Conservation (phyloP, 2,113 vertebrate species). For the Caretta caretta region DNA sequence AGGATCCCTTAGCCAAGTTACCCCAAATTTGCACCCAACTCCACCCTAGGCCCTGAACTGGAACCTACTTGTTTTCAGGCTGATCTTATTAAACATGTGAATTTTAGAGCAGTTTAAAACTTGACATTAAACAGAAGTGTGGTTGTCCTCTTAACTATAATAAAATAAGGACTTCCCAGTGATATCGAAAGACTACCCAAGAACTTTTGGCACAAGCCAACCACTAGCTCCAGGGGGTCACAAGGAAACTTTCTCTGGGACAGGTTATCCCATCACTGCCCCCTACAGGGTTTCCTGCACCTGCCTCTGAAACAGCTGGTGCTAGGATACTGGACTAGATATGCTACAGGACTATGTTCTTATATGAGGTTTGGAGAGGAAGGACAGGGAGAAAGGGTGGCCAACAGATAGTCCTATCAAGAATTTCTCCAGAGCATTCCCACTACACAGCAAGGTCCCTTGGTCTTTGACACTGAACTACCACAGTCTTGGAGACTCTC, state of each 20-base stretch:
- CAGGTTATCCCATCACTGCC: neutral
- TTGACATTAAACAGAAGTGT: neutral
- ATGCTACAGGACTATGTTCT: neutral
- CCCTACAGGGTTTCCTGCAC: rapidly evolving
- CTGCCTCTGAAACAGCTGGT: neutral
- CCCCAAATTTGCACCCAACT: neutral
- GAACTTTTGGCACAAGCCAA: neutral
- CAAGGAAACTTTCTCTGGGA: conserved; percentile 6
- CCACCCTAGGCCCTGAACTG: rapidly evolving
- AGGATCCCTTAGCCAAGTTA: rapidly evolving
- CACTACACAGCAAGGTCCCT: rapidly evolving
- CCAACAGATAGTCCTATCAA: rapidly evolving
- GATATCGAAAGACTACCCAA: neutral
- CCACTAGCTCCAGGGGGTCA: conserved; percentile 8
- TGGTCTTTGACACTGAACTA: rapidly evolving
- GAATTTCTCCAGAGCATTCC: rapidly evolving
- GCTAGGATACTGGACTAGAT: neutral
- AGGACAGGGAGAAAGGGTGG: neutral
- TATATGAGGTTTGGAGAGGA: rapidly evolving
- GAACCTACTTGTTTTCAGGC: rapidly evolving
- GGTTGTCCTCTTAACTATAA: rapidly evolving
- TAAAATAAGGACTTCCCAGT: rapidly evolving
- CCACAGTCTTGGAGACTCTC: rapidly evolving
- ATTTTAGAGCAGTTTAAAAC: neutral
- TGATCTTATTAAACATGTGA: neutral